phyloP scores from a whole-genome alignment of 2,888 invertebrate genomes.

The Galerucella calmariensis region DNA sequence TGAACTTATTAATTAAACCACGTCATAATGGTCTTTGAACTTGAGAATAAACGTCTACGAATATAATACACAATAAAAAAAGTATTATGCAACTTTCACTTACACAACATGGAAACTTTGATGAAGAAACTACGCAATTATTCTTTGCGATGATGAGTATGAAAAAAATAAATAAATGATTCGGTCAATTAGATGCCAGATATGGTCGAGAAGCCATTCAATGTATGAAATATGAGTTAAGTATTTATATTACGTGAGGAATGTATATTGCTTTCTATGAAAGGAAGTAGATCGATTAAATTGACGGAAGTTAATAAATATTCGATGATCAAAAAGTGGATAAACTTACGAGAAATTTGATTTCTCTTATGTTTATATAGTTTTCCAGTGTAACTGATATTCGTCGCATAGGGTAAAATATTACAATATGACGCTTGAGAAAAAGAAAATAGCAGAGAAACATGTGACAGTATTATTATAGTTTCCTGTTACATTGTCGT shows the following conservation, averaged over 20 bases:
- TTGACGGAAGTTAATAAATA: too few relatives aligned
- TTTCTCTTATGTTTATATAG: too few relatives aligned
- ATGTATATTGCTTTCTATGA: background rate
- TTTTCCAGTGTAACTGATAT: too few relatives aligned
- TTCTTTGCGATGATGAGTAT: background rate
- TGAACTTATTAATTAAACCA: too few relatives aligned
- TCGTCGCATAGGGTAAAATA: too few relatives aligned
- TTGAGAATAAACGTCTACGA: background rate
- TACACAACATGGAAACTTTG: conserved; percentile 5
- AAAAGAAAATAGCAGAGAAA: too few relatives aligned
- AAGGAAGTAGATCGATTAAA: too few relatives aligned
- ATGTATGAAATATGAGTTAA: background rate
- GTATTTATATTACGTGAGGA: background rate
- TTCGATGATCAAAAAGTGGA: too few relatives aligned
- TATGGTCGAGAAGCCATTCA: background rate
- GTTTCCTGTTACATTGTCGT: too few relatives aligned
- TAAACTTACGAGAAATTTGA: too few relatives aligned
- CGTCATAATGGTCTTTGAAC: background rate
- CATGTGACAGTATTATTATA: too few relatives aligned
- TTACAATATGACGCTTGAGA: too few relatives aligned
- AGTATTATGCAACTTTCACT: conserved; percentile 7
- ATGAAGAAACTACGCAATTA: background rate
- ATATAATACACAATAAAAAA: background rate
- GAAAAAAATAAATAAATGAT: background rate
- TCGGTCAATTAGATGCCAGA: background rate